Percentiles rank a stretch among this genome's conserved stretches.
Evolutionary conservation across 2,888 invertebrate species (phyloP).

Genomic region (Rhingia rostrata): DNA sequence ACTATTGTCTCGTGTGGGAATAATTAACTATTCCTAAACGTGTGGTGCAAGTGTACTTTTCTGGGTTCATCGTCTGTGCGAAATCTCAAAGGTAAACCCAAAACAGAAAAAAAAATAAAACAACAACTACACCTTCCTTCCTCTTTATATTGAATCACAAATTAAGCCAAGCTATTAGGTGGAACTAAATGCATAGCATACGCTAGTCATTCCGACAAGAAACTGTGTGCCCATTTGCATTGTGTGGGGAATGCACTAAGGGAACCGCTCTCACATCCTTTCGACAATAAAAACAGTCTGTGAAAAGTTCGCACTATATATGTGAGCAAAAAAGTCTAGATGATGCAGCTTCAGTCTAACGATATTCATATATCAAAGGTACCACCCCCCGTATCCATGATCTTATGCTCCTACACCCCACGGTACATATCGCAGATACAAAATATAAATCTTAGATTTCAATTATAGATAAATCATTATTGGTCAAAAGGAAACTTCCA

Average conservation of each 20-base stretch:
- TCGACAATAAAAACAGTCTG: slow-evolving; percentile 30
- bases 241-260: slow-evolving; percentile 15
- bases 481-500: slow-evolving; percentile 66
- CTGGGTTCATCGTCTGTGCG: slow-evolving; percentile 67
- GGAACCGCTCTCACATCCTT: slow-evolving; percentile 54
- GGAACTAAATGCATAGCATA: slow-evolving; percentile 63
- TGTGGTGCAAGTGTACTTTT: slow-evolving; percentile 61
- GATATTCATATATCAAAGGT: slow-evolving; percentile 54
- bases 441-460: slow-evolving; percentile 71
- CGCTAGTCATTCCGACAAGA: slow-evolving; percentile 23
- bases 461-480: slow-evolving; percentile 74
- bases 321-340: slow-evolving; percentile 25
- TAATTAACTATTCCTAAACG: slow-evolving; percentile 72
- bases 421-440: slow-evolving; percentile 51
- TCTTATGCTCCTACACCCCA: background rate
- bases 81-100: slow-evolving; percentile 36
- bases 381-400: slow-evolving; percentile 7
- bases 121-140: slow-evolving; percentile 35
- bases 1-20: slow-evolving; percentile 72
- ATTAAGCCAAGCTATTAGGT: slow-evolving; percentile 62
- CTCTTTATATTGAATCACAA: slow-evolving; percentile 61
- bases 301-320: slow-evolving; percentile 19
- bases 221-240: slow-evolving; percentile 46
- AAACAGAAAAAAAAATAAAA: slow-evolving; percentile 16
- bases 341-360: slow-evolving; percentile 18